Conservation (phyloP, 2,888 invertebrate genomes). For the Leptothorax acervorum region DNA sequence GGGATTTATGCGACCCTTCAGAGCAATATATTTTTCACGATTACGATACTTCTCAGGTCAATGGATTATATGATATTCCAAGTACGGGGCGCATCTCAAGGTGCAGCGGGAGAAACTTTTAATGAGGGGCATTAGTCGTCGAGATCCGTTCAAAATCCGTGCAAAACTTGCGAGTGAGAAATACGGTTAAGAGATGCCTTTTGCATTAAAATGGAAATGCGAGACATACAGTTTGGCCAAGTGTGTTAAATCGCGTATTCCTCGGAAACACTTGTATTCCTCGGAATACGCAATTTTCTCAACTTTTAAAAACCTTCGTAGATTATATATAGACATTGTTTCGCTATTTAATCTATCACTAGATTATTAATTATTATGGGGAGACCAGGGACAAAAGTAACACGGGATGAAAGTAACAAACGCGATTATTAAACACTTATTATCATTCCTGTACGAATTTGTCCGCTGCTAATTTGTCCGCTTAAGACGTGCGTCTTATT, state of each 20-base stretch:
- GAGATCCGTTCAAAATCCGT: constrained; percentile 49
- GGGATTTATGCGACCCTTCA: constrained; percentile 62
- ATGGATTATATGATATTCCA: constrained; percentile 52
- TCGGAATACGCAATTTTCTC: neutral
- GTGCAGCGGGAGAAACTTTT: constrained; percentile 53
- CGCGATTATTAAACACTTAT: too few species aligned
- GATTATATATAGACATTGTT: neutral
- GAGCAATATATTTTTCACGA: constrained; percentile 64
- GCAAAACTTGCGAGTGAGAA: constrained; percentile 48
- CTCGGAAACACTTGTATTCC: neutral
- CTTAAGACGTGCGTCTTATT: too few species aligned
- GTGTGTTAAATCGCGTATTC: constrained; percentile 11
- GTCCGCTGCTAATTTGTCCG: too few species aligned
- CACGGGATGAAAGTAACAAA: too few species aligned
- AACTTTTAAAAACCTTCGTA: neutral
- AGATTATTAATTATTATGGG: neutral
- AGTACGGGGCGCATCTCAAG: constrained; percentile 50
- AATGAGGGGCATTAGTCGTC: constrained; percentile 51
- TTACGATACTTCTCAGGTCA: constrained; percentile 59
- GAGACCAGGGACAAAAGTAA: too few species aligned
- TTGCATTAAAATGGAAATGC: constrained; percentile 45
- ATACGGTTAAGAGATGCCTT: constrained; percentile 29
- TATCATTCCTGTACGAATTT: too few species aligned
- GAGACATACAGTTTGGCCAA: constrained; percentile 22
- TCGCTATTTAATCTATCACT: neutral